phyloP scores from a whole-genome alignment of 53 echinoderm and acorn worm species.

The Holothuria scabra region DNA sequence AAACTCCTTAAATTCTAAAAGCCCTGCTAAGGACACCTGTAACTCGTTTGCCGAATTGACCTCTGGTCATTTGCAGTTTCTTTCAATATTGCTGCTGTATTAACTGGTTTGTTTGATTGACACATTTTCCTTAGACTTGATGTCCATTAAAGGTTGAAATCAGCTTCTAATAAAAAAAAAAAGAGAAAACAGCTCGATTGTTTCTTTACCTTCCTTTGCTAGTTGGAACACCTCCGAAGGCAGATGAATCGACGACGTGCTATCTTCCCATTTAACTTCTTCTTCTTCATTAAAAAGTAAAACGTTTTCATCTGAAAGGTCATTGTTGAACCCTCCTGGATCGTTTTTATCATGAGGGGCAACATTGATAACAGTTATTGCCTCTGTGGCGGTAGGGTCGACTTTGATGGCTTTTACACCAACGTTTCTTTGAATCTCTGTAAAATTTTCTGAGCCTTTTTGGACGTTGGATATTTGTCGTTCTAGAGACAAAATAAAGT shows the following conservation, averaged over 20 bases:
- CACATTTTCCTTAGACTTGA: too few species aligned
- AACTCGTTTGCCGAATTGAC: too few species aligned
- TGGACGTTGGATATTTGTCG: conserved; percentile 23
- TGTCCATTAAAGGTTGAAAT: too few species aligned
- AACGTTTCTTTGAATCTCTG: conserved; percentile 33
- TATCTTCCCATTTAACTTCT: not conserved
- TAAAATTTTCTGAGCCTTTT: conserved; percentile 12
- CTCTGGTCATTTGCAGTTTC: too few species aligned
- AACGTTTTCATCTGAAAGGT: conserved; percentile 14
- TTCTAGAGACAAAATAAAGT: conserved; percentile 14
- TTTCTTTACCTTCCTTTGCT: not conserved
- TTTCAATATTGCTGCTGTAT: too few species aligned
- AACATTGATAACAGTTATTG: not conserved
- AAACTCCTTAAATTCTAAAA: too few species aligned
- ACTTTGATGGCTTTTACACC: conserved; percentile 15
- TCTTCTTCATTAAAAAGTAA: not conserved
- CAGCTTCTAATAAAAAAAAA: too few species aligned
- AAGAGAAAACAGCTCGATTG: too few species aligned
- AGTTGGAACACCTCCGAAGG: not conserved
- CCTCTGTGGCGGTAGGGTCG: not conserved
- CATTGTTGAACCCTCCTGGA: not conserved
- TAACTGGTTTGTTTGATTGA: too few species aligned
- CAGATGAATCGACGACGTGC: not conserved
- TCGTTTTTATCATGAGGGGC: not conserved
- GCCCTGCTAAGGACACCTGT: too few species aligned